Evolutionary conservation across 1,140 invertebrate species (phyloP).

Genomic region (Theocolax elegans): DNA sequence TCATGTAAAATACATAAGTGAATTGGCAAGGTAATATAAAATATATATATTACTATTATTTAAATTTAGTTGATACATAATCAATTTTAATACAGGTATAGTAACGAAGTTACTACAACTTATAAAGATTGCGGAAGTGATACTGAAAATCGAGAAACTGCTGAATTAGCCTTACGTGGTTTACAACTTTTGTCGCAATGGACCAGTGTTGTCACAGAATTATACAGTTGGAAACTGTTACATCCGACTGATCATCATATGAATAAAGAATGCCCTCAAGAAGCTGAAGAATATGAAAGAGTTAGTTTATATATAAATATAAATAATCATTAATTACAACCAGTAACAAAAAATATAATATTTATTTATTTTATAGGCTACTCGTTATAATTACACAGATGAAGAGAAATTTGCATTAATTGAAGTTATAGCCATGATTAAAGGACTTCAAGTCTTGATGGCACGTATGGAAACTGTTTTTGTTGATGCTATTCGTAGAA

Average conservation of each 20-base stretch:
- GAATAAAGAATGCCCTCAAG: conserved; percentile 93
- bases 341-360: conserved; percentile 18
- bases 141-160: conserved; percentile 91
- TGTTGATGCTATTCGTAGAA: conserved; percentile 92
- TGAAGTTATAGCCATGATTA: conserved; percentile 99
- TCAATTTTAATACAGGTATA: conserved; percentile 54
- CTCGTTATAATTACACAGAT: conserved; percentile 96
- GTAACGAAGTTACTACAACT: conserved; percentile 81
- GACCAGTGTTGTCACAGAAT: conserved; percentile 97
- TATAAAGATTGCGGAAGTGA: conserved; percentile 94
- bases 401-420: conserved; percentile 99
- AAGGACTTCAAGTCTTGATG: conserved; percentile 97
- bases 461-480: conserved; percentile 98
- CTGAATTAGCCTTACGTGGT: conserved; percentile 90
- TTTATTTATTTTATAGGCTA: conserved; percentile 73
- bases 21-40: conserved; percentile 84
- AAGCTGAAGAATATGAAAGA: conserved; percentile 99
- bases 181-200: conserved; percentile 95
- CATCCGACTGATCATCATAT: conserved; percentile 98
- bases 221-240: conserved; percentile 98
- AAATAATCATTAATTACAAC: conserved; percentile 32
- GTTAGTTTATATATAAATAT: conserved; percentile 64
- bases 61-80: conserved; percentile 1
- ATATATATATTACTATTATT: conserved; percentile 12
- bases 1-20: conserved; percentile 97